These are phyloP conservation scores for Callinectes sapidus DNA, from an alignment of 2,888 invertebrate genomes.

Conservation along the genomic window DNA sequence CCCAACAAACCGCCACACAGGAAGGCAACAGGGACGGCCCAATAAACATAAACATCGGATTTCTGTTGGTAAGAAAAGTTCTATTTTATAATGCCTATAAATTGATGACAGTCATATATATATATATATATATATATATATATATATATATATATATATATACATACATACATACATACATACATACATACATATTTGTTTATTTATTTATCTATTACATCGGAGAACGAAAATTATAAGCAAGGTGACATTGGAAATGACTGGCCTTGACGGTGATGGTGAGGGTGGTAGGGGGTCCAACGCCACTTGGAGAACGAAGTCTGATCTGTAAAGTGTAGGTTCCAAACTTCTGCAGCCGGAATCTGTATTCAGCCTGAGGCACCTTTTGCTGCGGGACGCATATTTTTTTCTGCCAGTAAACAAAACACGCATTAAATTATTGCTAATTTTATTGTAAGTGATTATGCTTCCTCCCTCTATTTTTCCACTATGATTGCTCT, in stretches of 20 bases:
- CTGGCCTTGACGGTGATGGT: neutral
- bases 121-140: too few relatives aligned
- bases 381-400: conserved; percentile 39
- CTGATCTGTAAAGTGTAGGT: conserved; percentile 2
- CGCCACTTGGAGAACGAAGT: conserved; percentile 18
- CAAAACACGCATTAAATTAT: neutral
- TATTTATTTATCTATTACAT: neutral
- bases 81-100: neutral
- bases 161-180: too few relatives aligned
- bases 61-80: neutral
- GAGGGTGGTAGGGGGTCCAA: neutral
- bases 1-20: neutral
- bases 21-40: neutral
- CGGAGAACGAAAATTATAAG: neutral
- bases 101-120: neutral
- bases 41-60: neutral
- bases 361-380: neutral
- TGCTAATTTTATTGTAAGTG: neutral
- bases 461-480: neutral
- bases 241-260: neutral
- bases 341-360: neutral
- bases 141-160: too few relatives aligned
- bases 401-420: neutral
- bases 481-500: neutral
- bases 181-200: too few relatives aligned